Percentiles rank a stretch among this genome's conserved stretches.
These are phyloP conservation scores for Cheilinus undulatus DNA, from an alignment of 2,113 vertebrate species.

Conservation along the genomic window DNA sequence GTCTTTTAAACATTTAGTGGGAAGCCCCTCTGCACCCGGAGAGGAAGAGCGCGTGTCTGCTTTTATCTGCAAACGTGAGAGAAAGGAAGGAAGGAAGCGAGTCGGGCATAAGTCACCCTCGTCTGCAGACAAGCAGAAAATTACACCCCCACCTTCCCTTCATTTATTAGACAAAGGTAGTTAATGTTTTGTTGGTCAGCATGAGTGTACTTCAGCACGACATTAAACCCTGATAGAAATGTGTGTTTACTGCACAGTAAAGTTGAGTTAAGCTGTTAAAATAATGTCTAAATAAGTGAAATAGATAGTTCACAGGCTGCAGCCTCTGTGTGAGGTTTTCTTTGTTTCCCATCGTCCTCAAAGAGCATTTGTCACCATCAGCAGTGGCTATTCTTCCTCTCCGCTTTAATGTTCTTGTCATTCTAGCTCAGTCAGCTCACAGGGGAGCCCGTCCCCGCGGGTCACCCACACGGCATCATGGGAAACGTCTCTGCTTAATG, in stretches of 20 bases:
- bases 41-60: constrained; percentile 6
- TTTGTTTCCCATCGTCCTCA: constrained; percentile 18
- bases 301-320: constrained; percentile 5
- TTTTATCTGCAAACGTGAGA: constrained; percentile 30
- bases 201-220: constrained; percentile 60
- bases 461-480: constrained; percentile 61
- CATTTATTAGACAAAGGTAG: constrained; percentile 76
- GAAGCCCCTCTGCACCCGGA: constrained; percentile 30
- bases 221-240: constrained; percentile 45
- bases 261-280: constrained; percentile 7
- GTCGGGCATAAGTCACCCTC: constrained; percentile 77
- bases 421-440: constrained; percentile 44
- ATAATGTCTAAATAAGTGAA: constrained; percentile 8
- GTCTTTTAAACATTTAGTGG: too few species aligned
- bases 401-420: constrained; percentile 49
- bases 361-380: constrained; percentile 36
- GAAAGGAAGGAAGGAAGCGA: constrained; percentile 62
- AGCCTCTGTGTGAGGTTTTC: not conserved
- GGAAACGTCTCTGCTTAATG: constrained; percentile 71
- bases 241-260: constrained; percentile 10
- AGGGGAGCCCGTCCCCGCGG: constrained; percentile 50
- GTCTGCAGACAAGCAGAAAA: constrained; percentile 87
- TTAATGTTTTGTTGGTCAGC: constrained; percentile 81
- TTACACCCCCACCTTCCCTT: constrained; percentile 76
- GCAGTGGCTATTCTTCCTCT: constrained; percentile 34